Evolutionary conservation across 2,888 invertebrate species (phyloP), one percentile per base, ranked within the genome.

Genomic region (Troides oblongomaculatus): DNA sequence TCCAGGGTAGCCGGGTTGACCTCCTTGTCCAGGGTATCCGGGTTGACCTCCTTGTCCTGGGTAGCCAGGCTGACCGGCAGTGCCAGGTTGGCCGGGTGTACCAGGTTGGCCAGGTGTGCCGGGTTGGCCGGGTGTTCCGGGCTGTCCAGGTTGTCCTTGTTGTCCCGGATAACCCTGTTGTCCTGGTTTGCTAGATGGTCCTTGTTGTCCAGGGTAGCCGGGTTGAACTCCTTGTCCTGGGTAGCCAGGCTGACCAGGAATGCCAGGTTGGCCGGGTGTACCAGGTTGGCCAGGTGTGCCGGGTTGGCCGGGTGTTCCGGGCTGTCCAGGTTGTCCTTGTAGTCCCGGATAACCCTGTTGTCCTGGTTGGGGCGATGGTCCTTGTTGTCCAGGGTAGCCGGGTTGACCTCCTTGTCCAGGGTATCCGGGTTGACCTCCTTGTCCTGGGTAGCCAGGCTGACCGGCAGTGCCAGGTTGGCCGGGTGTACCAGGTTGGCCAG

Each of bases 151-250:
- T 5, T 30, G 30, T 30, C 30, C 30, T 4, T 3, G 30, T 3
- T 30, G 30, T 30, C 30, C 21, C 1, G 21, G 21, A 21, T 21
- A 21, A 1, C 21, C 30, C 5, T 30, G 30, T 5, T 30, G 30
- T 30, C 30, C 30, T 5, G 30, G 30, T 4, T 30, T 4, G 5
- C 21, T 1, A 21, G 21, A 21, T 21, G 21, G 21, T 21, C 30
- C 30, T 5, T 4, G 4, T 5, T 30, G 30, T 30, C 79, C 30
- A 81, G 79, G 6, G 73, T 67, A 6, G 83, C 84, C 0, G 86
- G 82, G 0, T 76, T 68, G 10, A 4, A 84, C 81, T 4, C 80
- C 79, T 4, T 75, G 71, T 78, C 72, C 82, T 77, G 21, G 91
- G 7, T 62, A 68, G 0, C 74, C 75, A 0, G 21, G 21, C 21